A percentile compares a stretch with the other conserved stretches of the same genome.
Conservation (phyloP, 2,888 invertebrate genomes). For the Alentia gelatinosa region DNA sequence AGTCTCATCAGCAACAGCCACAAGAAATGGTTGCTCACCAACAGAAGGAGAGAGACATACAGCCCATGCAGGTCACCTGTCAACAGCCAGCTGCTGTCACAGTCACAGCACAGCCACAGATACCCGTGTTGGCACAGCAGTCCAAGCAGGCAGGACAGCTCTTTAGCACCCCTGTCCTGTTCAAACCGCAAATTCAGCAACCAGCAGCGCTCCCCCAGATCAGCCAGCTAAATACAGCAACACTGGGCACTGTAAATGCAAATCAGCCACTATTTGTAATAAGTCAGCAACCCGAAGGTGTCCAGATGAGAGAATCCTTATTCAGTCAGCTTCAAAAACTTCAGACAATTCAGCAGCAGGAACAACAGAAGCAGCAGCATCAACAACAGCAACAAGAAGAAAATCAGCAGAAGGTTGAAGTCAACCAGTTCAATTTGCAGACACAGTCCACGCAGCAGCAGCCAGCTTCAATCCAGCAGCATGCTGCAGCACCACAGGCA, state of each 20-base stretch:
- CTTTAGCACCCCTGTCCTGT: background rate
- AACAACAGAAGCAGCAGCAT: background rate
- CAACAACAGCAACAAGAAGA: background rate
- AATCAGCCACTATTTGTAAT: conserved; percentile 9
- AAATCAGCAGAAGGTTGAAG: background rate
- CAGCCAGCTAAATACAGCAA: background rate
- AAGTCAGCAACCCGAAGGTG: background rate
- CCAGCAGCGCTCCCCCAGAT: background rate
- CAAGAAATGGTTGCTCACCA: background rate
- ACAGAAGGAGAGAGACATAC: conserved; percentile 11
- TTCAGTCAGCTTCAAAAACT: background rate
- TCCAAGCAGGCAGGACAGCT: background rate
- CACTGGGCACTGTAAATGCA: background rate
- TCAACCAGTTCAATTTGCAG: background rate
- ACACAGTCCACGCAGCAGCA: background rate
- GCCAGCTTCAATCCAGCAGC: background rate
- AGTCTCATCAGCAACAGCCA: background rate
- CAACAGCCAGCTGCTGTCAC: background rate
- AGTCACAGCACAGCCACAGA: background rate
- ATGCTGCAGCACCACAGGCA: background rate
- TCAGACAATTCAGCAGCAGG: background rate
- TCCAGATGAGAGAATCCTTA: background rate
- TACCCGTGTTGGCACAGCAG: background rate
- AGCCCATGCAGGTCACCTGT: background rate
- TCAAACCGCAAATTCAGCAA: background rate